Base-by-base conservation (phyloP, 1,140 invertebrate genomes). In the Bombus affinis region DNA sequence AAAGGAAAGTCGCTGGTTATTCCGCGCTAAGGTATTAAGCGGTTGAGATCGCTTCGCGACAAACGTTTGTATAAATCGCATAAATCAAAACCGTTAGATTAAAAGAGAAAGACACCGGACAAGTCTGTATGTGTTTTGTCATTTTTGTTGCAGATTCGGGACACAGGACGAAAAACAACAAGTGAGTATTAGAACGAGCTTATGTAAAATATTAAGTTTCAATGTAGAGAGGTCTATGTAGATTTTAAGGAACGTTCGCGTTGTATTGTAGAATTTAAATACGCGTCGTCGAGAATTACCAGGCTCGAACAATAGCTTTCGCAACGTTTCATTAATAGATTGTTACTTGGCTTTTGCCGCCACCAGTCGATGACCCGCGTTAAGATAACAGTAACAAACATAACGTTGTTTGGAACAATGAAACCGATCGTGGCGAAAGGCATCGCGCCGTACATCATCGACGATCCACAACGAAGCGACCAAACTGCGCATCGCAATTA, bases 101-200 rank as follows among this genome's bases (percentile, higher is more conserved):
- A 12, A 18, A 6, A 22, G 47, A 53, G 6, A 22, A 22, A 22
- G 22, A 22, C 47, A 53, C 18, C 18, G 18, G 0, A 22, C 47
- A 53, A 53, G 18, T 18, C 6, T 53, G 8, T 53, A 53, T 8
- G 18, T 22, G 2, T 53, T 22, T 53, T 53, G 18, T 53, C 18
- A 6, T 85, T 72, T 85, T 12, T 85, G 83, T 85, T 85, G 25
- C 83, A 85, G 83, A 28, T 5, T 62, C 42, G 42, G 32, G 91
- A 83, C 22, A 76, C 44, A 76, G 89, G 88, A 81, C 85, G 82
- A 92, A 71, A 83, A 75, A 85, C 81, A 89, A 92, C 93, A 92
- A 93, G 92, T 92, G 89, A 94, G 92, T 93, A 89, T 4, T 4
- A 47, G n/a, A 57, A 62, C 12, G 12, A 70, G 4, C 2, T 65